These are phyloP conservation scores for Philereme transversata DNA, from an alignment of 2,888 invertebrate species.

Conservation along the genomic window DNA sequence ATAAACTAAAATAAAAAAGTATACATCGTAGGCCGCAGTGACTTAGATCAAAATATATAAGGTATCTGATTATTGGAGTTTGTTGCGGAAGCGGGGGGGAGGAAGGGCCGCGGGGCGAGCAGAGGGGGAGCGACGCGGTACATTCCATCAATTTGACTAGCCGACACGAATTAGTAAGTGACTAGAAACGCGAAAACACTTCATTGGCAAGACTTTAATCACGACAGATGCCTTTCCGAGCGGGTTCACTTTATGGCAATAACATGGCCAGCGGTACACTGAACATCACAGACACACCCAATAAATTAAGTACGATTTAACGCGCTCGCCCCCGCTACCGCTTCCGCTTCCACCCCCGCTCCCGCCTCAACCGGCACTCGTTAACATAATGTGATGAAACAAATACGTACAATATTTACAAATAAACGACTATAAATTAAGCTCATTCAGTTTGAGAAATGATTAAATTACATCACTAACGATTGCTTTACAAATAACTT, in stretches of 20 bases:
- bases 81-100: slow-evolving; percentile 15
- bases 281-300: slow-evolving; percentile 61
- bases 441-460: slow-evolving; percentile 71
- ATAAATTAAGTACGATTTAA: slow-evolving; percentile 49
- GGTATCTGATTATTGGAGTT: slow-evolving; percentile 9
- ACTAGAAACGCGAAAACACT: slow-evolving; percentile 76
- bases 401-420: slow-evolving; percentile 79
- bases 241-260: slow-evolving; percentile 50
- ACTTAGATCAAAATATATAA: slow-evolving; percentile 62
- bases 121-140: slow-evolving; percentile 31
- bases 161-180: slow-evolving; percentile 78
- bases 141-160: slow-evolving; percentile 67
- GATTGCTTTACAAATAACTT: slow-evolving; percentile 55
- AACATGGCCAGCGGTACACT: slow-evolving; percentile 48
- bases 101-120: no score
- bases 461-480: slow-evolving; percentile 68
- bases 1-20: slow-evolving; percentile 66
- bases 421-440: slow-evolving; percentile 75
- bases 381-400: slow-evolving; percentile 54
- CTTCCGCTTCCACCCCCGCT: slow-evolving; percentile 22
- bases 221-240: slow-evolving; percentile 33
- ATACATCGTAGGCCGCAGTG: slow-evolving; percentile 75
- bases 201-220: slow-evolving; percentile 73
- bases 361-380: slow-evolving; percentile 16
- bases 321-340: slow-evolving; percentile 22